Evolutionary conservation across 2,888 invertebrate species (phyloP).

Genomic region (Amorpha juglandis): DNA sequence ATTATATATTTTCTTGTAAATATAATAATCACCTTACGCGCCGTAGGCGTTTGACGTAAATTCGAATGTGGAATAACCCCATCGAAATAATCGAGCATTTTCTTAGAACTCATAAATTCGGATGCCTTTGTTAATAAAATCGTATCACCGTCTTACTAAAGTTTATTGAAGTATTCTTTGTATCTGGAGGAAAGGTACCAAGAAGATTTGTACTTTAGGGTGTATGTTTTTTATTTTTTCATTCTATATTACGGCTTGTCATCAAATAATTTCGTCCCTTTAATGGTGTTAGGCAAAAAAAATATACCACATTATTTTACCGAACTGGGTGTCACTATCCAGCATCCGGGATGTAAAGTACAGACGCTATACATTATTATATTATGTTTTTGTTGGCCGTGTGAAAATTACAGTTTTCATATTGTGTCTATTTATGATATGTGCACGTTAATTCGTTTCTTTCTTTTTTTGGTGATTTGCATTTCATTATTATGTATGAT

Average conservation of each 20-base stretch:
- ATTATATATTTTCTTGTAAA: conserved; percentile 34
- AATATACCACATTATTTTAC: too few relatives aligned
- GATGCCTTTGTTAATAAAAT: not conserved
- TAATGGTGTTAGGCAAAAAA: too few relatives aligned
- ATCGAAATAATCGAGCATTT: not conserved
- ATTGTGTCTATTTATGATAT: not conserved
- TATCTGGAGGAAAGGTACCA: not conserved
- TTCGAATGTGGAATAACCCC: conserved; percentile 27
- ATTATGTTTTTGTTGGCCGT: conserved; percentile 1
- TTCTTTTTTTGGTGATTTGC: too few relatives aligned
- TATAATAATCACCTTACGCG: conserved; percentile 18
- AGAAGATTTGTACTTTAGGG: too few relatives aligned
- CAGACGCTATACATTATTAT: not conserved
- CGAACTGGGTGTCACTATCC: not conserved
- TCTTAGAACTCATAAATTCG: conserved; percentile 7
- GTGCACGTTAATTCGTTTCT: not conserved
- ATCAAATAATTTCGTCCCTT: too few relatives aligned
- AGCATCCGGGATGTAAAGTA: not conserved
- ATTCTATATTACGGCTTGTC: too few relatives aligned
- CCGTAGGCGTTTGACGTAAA: conserved; percentile 32
- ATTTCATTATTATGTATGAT: too few relatives aligned
- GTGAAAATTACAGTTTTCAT: not conserved
- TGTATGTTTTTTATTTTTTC: too few relatives aligned
- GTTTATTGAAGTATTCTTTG: not conserved
- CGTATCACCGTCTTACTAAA: not conserved